Evolutionary conservation across 2,113 vertebrate species (phyloP).

Genomic region (Leuciscus idus): DNA sequence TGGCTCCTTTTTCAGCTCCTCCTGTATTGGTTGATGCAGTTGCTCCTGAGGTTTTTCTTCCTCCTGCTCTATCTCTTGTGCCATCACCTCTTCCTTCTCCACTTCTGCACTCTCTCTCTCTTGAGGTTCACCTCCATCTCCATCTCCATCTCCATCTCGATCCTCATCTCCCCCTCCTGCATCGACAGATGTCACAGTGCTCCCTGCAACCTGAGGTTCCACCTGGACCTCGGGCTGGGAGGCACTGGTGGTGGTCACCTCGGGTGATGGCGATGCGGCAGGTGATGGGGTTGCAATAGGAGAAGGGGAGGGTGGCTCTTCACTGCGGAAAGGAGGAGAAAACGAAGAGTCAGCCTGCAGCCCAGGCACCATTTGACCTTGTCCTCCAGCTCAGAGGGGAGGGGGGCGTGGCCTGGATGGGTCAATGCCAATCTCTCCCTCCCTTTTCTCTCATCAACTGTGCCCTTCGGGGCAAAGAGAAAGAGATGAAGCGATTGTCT

Average conservation of each 20-base stretch:
- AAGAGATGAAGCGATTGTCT: constrained; percentile 46
- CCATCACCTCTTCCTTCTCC: constrained; percentile 55
- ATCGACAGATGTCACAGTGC: constrained; percentile 58
- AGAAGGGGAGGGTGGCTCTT: constrained; percentile 72
- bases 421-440: constrained; percentile 54
- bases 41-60: constrained; percentile 25
- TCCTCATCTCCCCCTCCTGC: constrained; percentile 56
- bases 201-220: constrained; percentile 28
- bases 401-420: constrained; percentile 59
- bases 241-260: neutral
- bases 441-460: constrained; percentile 54
- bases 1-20: constrained; percentile 37
- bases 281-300: constrained; percentile 22
- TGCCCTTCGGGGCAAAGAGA: constrained; percentile 53
- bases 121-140: constrained; percentile 35
- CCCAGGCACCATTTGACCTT: constrained; percentile 71
- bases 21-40: constrained; percentile 1
- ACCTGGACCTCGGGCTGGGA: constrained; percentile 36
- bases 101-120: constrained; percentile 28
- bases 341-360: constrained; percentile 78
- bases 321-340: constrained; percentile 84
- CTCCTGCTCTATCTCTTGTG: constrained; percentile 53
- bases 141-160: constrained; percentile 29
- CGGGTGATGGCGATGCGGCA: neutral
- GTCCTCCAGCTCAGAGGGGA: constrained; percentile 71